Evolutionary conservation across 2,113 vertebrate species (phyloP), one percentile per base, ranked within the genome.

Genomic region (Castor canadensis): DNA sequence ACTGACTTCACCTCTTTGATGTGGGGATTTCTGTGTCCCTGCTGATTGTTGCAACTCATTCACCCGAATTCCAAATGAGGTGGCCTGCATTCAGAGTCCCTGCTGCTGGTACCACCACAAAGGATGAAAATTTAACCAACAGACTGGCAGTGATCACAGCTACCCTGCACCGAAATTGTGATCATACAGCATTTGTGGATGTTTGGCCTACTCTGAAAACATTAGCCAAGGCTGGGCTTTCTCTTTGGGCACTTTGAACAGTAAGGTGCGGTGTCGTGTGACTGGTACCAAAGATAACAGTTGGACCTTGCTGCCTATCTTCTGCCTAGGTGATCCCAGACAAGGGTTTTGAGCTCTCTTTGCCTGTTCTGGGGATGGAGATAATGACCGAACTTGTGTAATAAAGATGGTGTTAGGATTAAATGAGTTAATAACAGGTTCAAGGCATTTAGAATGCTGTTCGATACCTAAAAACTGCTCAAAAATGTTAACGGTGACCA

Each of bases 1-100:
- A 96, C 97, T 98, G 98, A 97, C 95, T 97, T 97, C 89, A 94
- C 85, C 93, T 97, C 93, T 95, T 91, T 95, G 95, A 96, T 95
- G 95, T 93, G 94, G 76, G 81, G 87, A 56, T 49, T n/a, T 96
- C 93, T 12, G n/a, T 92, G 94, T 95, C 94, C 88, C 94, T 87
- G 87, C 85, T 95, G 96, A 94, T 83, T 82, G 92, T 86, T 87
- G 58, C 26, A 69, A 62, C 54, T 92, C 54, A 72, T 76, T 96
- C 95, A n/a, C 84, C 91, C 0, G 60, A 83, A 90, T 97, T 95
- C 81, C 76, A 95, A 97, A 84, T 40, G 45, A 76, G 85, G 81
- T 56, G 75, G 60, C 40, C 89, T 60, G 67, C 72, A 66, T 87
- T 72, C 15, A 5, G 45, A 88, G 6, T 80, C 60, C 58, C 52